These are phyloP conservation scores for Platygyra sinensis DNA, from an alignment of 64 coral and sea anemone species.

Conservation along the genomic window DNA sequence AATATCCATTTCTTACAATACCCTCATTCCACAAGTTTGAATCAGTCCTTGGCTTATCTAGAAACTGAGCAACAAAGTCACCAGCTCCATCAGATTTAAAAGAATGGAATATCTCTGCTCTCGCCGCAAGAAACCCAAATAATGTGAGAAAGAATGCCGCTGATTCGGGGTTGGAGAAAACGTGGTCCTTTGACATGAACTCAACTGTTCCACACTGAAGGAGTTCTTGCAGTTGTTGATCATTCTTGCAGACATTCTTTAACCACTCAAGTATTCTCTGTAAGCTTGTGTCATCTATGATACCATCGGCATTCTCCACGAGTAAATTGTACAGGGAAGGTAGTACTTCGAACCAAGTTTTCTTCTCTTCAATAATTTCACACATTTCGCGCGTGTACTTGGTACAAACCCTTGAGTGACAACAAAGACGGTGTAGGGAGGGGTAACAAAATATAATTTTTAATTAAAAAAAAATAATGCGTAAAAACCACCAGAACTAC, in stretches of 20 bases:
- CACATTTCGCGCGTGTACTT: background rate
- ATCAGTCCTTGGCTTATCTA: background rate
- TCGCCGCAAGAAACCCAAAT: constrained; percentile 23
- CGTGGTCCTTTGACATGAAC: constrained; percentile 11
- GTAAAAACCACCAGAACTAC: background rate
- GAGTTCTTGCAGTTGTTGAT: constrained; percentile 14
- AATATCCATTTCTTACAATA: constrained; percentile 31
- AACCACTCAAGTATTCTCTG: constrained; percentile 81
- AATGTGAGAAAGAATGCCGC: constrained; percentile 16
- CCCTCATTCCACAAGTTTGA: constrained; percentile 21
- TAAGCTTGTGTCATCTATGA: constrained; percentile 87
- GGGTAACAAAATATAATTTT: background rate
- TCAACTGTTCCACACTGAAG: constrained; percentile 25
- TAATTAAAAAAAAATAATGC: background rate
- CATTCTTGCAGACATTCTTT: constrained; percentile 27
- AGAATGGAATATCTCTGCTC: background rate
- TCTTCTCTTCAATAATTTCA: background rate
- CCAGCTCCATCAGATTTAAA: background rate
- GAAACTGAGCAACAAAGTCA: constrained; percentile 3
- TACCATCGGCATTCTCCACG: constrained; percentile 56
- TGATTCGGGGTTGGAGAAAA: constrained; percentile 31
- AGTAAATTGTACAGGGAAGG: constrained; percentile 71
- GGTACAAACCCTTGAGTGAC: background rate
- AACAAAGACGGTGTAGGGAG: background rate
- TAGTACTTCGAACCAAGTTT: constrained; percentile 50